phyloP scores from a whole-genome alignment of 2,113 vertebrate species.

The Papio anubis region DNA sequence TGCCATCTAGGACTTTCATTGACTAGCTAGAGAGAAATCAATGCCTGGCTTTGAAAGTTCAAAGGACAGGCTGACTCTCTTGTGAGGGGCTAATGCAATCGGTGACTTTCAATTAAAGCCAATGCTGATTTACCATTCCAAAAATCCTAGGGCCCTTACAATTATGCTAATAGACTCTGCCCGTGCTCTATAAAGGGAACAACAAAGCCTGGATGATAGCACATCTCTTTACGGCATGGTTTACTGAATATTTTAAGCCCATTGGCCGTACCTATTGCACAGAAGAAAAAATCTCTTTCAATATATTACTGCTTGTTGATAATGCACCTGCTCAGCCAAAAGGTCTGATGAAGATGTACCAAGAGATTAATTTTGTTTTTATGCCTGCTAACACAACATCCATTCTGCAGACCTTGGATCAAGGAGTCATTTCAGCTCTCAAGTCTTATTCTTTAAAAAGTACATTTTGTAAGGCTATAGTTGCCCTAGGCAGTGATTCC shows the following conservation, averaged over 20 bases:
- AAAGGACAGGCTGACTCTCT: neutral
- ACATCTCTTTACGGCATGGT: neutral
- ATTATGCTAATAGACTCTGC: neutral
- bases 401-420: neutral
- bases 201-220: neutral
- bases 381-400: neutral
- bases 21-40: neutral
- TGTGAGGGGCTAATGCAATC: neutral
- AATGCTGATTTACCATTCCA: neutral
- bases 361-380: neutral
- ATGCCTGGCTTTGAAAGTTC: neutral
- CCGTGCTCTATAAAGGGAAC: neutral
- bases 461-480: neutral
- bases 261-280: neutral
- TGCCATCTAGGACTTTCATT: neutral
- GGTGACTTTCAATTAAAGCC: neutral
- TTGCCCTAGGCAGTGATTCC: neutral
- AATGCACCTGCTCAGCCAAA: neutral
- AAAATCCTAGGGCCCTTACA: neutral
- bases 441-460: neutral
- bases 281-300: neutral
- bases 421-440: neutral
- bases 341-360: neutral
- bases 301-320: neutral
- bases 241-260: neutral